These are phyloP conservation scores for Platypus cylindrus DNA, from an alignment of 2,888 invertebrate species.

Conservation along the genomic window DNA sequence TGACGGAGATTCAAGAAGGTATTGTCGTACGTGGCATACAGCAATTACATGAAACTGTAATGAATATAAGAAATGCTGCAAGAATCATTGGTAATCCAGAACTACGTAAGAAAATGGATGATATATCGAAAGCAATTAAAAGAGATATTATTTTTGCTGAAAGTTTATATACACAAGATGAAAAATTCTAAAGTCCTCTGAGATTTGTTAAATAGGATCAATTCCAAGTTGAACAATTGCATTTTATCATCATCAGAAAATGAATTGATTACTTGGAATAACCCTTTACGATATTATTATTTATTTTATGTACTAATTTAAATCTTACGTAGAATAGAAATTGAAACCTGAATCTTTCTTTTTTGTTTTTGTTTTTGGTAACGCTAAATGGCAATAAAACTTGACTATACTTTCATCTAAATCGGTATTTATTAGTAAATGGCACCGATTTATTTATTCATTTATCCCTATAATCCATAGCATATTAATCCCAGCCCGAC, in stretches of 20 bases:
- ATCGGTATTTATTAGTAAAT: too few species aligned
- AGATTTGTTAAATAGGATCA: too few species aligned
- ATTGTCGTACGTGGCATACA: conserved; percentile 96
- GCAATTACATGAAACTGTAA: conserved; percentile 82
- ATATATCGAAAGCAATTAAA: conserved; percentile 83
- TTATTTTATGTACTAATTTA: too few species aligned
- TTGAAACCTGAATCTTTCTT: background rate
- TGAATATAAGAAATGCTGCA: conserved; percentile 84
- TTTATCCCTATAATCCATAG: conserved; percentile 52
- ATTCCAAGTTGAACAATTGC: too few species aligned
- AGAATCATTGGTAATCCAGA: conserved; percentile 86
- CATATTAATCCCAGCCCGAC: conserved; percentile 71
- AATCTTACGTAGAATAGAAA: too few species aligned
- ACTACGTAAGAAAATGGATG: conserved; percentile 88
- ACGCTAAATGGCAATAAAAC: too few species aligned
- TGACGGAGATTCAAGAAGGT: conserved; percentile 94
- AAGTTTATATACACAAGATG: conserved; percentile 70
- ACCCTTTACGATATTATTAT: too few species aligned
- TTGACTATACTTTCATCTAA: too few species aligned
- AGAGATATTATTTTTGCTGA: conserved; percentile 97
- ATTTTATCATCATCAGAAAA: too few species aligned
- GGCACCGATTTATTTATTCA: conserved; percentile 12
- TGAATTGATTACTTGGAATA: too few species aligned
- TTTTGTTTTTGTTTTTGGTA: conserved; percentile 1
- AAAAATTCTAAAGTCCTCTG: conserved; percentile 16